These are phyloP conservation scores for Halcyon leucocephala DNA, from an alignment of 2,797 vertebrate species.

Conservation along the genomic window DNA sequence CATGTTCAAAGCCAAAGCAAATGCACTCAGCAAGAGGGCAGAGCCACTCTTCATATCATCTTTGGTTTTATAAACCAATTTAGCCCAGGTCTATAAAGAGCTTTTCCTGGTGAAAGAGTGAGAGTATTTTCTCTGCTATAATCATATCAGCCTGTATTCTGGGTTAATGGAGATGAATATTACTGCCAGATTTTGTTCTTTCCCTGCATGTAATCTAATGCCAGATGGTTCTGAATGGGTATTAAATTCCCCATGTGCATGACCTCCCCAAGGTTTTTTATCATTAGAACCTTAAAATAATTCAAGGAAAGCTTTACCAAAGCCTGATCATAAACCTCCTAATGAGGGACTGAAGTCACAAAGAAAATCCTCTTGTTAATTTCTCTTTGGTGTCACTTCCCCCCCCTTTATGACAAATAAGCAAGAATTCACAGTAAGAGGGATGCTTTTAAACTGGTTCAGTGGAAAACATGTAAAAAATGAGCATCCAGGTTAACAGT, in stretches of 20 bases:
- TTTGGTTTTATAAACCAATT: constrained; percentile 53
- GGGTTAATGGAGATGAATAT: constrained; percentile 70
- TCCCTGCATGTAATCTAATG: constrained; percentile 59
- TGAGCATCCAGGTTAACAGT: constrained; percentile 35
- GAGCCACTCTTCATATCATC: neutral
- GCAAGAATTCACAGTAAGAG: constrained; percentile 27
- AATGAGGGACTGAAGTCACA: constrained; percentile 57
- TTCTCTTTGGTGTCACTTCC: neutral
- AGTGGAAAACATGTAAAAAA: constrained; percentile 43
- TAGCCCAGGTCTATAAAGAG: constrained; percentile 29
- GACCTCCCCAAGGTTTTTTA: constrained; percentile 68
- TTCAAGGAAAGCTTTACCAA: constrained; percentile 53
- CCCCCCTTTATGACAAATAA: constrained; percentile 22
- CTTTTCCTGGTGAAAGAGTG: constrained; percentile 36
- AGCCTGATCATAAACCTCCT: constrained; percentile 58
- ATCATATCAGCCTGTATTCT: constrained; percentile 60
- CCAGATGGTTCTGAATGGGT: constrained; percentile 68
- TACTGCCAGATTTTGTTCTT: constrained; percentile 68
- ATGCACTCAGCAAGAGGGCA: neutral
- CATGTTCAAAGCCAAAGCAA: neutral
- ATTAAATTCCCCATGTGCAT: constrained; percentile 61
- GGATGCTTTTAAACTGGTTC: constrained; percentile 35
- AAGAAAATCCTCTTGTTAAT: constrained; percentile 56
- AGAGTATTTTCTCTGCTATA: constrained; percentile 57
- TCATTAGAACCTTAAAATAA: constrained; percentile 70